These are phyloP conservation scores for Phalacrocorax brasilianus DNA, from an alignment of 2,113 vertebrate genomes.

Conservation along the genomic window DNA sequence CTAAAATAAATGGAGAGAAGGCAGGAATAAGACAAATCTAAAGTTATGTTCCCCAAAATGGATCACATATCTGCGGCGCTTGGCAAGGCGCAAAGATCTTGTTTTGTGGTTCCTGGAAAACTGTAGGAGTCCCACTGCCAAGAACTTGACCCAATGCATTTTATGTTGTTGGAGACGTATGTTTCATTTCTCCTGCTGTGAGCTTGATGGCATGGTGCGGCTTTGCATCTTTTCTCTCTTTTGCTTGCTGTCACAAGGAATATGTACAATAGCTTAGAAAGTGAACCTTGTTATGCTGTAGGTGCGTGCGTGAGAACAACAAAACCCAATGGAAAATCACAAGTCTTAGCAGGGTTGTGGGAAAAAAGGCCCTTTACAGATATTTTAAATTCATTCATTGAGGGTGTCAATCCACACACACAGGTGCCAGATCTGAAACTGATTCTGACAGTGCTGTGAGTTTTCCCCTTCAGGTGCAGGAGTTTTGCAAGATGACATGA, in stretches of 20 bases:
- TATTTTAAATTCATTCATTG: neutral
- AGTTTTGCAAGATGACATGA: neutral
- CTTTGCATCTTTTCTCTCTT: neutral
- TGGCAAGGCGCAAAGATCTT: neutral
- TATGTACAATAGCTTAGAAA: neutral
- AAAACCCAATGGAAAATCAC: neutral
- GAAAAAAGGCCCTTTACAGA: neutral
- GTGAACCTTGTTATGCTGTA: neutral
- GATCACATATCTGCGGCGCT: neutral
- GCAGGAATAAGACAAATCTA: neutral
- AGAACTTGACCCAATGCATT: neutral
- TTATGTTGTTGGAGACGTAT: neutral
- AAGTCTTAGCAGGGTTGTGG: neutral
- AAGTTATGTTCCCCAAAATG: accelerated
- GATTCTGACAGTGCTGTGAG: neutral
- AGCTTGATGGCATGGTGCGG: neutral
- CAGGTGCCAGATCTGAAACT: neutral
- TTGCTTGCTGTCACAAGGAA: neutral
- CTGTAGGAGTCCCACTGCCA: neutral
- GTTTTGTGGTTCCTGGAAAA: constrained; percentile 4
- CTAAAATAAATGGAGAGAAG: neutral
- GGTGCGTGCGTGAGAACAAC: neutral
- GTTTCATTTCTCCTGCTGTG: neutral
- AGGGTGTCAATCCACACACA: neutral
- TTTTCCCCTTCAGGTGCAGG: neutral